phyloP scores from a whole-genome alignment of 2,113 vertebrate genomes.

The Zosterops japonicus region DNA sequence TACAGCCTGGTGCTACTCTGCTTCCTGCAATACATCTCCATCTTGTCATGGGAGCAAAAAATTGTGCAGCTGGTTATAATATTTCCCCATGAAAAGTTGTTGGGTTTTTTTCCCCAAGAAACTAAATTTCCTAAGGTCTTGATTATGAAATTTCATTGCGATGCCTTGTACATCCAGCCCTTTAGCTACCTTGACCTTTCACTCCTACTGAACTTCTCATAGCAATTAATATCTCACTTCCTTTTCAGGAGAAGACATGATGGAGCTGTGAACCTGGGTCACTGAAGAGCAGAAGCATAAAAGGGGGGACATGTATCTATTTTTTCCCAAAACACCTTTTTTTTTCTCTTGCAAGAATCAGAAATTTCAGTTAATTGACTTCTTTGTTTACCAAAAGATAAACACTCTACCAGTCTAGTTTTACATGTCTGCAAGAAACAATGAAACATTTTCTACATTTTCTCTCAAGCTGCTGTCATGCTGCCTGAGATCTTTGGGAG shows the following conservation, averaged over 20 bases:
- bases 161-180: not conserved
- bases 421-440: not conserved
- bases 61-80: not conserved
- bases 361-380: not conserved
- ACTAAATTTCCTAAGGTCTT: not conserved
- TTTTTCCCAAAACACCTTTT: not conserved
- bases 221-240: not conserved
- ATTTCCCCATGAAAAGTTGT: not conserved
- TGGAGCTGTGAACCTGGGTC: not conserved
- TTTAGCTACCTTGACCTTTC: fast-evolving
- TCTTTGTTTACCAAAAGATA: not conserved
- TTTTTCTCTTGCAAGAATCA: not conserved
- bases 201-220: not conserved
- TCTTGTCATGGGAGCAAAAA: not conserved
- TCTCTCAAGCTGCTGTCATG: not conserved
- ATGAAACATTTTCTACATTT: not conserved
- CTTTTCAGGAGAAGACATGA: not conserved
- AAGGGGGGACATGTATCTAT: not conserved
- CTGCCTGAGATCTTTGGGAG: not conserved
- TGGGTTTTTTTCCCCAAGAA: not conserved
- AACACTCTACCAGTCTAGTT: not conserved
- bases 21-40: not conserved
- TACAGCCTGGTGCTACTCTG: not conserved
- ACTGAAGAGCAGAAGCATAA: not conserved
- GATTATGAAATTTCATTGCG: not conserved